Evolutionary conservation across 1,140 invertebrate species (phyloP).

Genomic region (Listronotus oregonensis): DNA sequence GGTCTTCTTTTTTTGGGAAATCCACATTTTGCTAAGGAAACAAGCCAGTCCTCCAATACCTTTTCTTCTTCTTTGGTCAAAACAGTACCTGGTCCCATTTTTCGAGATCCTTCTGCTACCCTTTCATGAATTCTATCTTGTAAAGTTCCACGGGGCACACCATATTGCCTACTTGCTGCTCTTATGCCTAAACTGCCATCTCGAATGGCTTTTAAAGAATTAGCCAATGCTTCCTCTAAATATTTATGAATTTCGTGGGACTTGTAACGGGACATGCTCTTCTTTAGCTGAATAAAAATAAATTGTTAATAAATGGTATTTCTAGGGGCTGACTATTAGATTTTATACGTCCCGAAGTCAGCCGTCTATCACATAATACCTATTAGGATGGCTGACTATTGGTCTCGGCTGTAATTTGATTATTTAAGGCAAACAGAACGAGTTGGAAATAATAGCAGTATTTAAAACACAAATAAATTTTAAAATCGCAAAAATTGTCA

Average conservation of each 20-base stretch:
- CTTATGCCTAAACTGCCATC: conserved; percentile 22
- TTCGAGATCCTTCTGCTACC: conserved; percentile 27
- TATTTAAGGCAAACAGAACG: no score
- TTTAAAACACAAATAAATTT: no score
- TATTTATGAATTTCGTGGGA: conserved; percentile 15
- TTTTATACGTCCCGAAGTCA: no score
- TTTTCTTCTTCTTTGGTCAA: conserved; percentile 34
- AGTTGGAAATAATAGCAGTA: no score
- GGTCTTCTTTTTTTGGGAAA: conserved; percentile 38
- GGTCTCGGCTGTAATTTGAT: no score
- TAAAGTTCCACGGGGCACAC: conserved; percentile 35
- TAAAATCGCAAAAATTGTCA: no score
- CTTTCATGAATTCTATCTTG: conserved; percentile 36
- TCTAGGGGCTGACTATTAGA: no score
- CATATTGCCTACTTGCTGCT: conserved; percentile 28
- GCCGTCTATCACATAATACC: no score
- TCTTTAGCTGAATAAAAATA: no score
- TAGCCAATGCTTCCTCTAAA: conserved; percentile 18
- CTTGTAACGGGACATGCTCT: conserved; percentile 16
- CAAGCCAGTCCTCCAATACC: conserved; percentile 27
- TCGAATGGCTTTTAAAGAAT: conserved; percentile 19
- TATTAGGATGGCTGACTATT: no score
- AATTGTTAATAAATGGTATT: no score
- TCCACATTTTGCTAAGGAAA: conserved; percentile 36
- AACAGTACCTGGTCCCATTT: conserved; percentile 34